Percentiles rank a stretch among this genome's conserved stretches.
Evolutionary conservation across 2,113 vertebrate species (phyloP).

Genomic region (Microtus montanus): DNA sequence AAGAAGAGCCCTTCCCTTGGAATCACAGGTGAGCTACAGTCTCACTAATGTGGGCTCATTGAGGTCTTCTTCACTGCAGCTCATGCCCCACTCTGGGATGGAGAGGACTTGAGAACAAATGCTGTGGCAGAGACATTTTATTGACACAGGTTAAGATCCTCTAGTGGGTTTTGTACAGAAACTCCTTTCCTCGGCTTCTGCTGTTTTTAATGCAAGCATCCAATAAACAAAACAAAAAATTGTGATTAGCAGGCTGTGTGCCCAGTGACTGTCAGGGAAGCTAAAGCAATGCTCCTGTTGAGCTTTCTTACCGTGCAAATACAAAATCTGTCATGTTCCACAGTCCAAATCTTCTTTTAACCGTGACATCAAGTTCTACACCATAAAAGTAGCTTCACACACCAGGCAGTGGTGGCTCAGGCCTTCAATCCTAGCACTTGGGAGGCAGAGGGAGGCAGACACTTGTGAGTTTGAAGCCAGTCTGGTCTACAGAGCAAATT

Average conservation of each 20-base stretch:
- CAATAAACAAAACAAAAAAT: not conserved
- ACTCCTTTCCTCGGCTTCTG: not conserved
- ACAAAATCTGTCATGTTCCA: not conserved
- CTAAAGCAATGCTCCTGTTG: rapidly evolving
- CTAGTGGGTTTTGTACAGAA: not conserved
- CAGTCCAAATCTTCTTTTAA: not conserved
- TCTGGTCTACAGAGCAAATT: too few species aligned
- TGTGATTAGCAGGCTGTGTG: not conserved
- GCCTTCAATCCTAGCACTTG: too few species aligned
- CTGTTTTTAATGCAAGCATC: not conserved
- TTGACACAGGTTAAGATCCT: not conserved
- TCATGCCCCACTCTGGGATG: not conserved
- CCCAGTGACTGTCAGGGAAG: not conserved
- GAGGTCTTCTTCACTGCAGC: not conserved
- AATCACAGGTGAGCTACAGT: not conserved
- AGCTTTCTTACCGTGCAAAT: not conserved
- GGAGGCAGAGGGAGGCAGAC: too few species aligned
- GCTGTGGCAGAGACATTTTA: not conserved
- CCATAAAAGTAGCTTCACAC: not conserved
- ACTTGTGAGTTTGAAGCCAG: too few species aligned
- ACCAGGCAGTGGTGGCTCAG: too few species aligned
- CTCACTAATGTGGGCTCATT: not conserved
- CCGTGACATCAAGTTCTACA: not conserved
- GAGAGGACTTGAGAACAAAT: not conserved
- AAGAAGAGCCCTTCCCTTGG: not conserved